Conservation (phyloP, 2,888 invertebrate species). For the Chloroclystis v-ata region DNA sequence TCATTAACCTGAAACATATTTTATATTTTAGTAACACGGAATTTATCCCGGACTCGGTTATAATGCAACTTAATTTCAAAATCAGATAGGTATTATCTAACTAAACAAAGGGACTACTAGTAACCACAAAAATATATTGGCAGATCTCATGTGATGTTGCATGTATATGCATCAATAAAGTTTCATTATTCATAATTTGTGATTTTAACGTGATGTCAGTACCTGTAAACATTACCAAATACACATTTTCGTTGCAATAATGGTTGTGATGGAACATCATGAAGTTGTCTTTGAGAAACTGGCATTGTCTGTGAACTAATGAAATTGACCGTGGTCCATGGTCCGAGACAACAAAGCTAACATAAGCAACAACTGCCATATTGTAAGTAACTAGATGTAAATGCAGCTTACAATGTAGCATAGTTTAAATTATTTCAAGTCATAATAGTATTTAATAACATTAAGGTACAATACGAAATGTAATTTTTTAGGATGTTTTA, state of each 20-base stretch:
- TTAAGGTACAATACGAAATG: slow-evolving; percentile 53
- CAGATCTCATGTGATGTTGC: neutral
- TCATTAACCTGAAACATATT: neutral
- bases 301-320: slow-evolving; percentile 16
- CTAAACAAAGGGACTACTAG: neutral
- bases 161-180: neutral
- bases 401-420: slow-evolving; percentile 50
- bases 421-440: slow-evolving; percentile 69
- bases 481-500: slow-evolving; percentile 18
- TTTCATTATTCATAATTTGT: neutral
- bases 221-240: slow-evolving; percentile 65
- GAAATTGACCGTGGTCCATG: too few relatives aligned
- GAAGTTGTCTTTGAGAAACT: slow-evolving; percentile 47
- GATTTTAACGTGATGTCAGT: slow-evolving; percentile 42
- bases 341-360: slow-evolving; percentile 68
- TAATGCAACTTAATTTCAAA: neutral
- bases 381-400: slow-evolving; percentile 69
- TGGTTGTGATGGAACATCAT: slow-evolving; percentile 72
- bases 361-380: slow-evolving; percentile 76
- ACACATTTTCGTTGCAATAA: slow-evolving; percentile 67
- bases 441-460: slow-evolving; percentile 74
- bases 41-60: neutral
- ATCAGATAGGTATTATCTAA: neutral
- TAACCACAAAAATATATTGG: neutral
- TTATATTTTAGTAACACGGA: neutral